Evolutionary conservation across 2,888 invertebrate species (phyloP).

Genomic region (Tachystola acroxantha): DNA sequence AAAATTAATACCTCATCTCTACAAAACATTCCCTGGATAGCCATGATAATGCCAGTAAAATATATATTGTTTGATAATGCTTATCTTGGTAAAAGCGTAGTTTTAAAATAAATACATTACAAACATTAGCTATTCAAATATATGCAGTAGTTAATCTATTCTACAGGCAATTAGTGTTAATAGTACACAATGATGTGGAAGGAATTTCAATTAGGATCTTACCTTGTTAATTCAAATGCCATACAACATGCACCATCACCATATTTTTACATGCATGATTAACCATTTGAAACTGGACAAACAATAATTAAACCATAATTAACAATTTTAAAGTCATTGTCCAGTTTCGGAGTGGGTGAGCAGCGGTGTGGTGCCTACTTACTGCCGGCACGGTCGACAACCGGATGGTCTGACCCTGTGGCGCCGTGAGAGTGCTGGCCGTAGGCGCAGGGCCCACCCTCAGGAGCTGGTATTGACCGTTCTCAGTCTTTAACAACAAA

Average conservation of each 20-base stretch:
- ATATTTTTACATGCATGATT: slow-evolving; percentile 55
- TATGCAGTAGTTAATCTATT: too few relatives aligned
- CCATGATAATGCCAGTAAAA: too few relatives aligned
- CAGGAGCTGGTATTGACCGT: slow-evolving; percentile 95
- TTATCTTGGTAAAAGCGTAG: too few relatives aligned
- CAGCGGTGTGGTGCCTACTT: slow-evolving; percentile 81
- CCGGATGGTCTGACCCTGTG: slow-evolving; percentile 86
- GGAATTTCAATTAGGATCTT: slow-evolving; percentile 34
- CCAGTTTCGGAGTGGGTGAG: slow-evolving; percentile 32
- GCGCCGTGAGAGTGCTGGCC: slow-evolving; percentile 74
- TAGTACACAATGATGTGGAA: slow-evolving; percentile 30
- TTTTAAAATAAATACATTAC: too few relatives aligned
- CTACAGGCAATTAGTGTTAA: slow-evolving; percentile 10
- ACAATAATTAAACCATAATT: slow-evolving; percentile 10
- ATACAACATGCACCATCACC: slow-evolving; percentile 61
- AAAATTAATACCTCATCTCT: too few relatives aligned
- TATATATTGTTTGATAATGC: too few relatives aligned
- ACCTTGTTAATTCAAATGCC: slow-evolving; percentile 50
- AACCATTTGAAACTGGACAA: slow-evolving; percentile 43
- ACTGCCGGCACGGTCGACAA: slow-evolving; percentile 92
- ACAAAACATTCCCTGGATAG: too few relatives aligned
- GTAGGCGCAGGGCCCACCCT: slow-evolving; percentile 90
- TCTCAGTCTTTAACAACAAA: slow-evolving; percentile 96
- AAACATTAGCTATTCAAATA: too few relatives aligned
- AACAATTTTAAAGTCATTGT: slow-evolving; percentile 18